Evolutionary conservation across 1,140 invertebrate genomes (phyloP).

Genomic region (Wiebesia pumilae): DNA sequence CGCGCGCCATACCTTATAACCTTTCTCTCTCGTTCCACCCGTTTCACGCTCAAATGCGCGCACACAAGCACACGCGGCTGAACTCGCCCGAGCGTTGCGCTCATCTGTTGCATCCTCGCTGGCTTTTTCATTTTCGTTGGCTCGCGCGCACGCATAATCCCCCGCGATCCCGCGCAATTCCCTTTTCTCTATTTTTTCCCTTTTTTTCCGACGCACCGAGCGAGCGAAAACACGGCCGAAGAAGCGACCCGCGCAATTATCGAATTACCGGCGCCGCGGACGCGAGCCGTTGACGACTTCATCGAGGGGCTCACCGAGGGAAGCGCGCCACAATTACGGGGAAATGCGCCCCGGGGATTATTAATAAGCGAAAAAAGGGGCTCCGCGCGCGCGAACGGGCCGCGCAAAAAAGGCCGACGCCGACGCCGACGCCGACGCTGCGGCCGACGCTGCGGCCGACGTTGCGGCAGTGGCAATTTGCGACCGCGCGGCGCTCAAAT

Average conservation of each 20-base stretch:
- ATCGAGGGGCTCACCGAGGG: not conserved
- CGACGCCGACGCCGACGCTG: not conserved
- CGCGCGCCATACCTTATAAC: not conserved
- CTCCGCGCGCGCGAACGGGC: not conserved
- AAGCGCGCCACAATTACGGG: not conserved
- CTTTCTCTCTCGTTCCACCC: not conserved
- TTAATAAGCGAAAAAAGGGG: conserved; percentile 38
- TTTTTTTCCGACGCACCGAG: too few relatives aligned
- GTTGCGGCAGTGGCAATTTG: conserved; percentile 18
- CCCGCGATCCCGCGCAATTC: not conserved
- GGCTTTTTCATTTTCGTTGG: not conserved
- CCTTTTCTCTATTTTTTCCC: not conserved
- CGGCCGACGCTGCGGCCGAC: not conserved
- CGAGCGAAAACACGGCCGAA: not conserved
- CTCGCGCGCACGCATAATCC: not conserved
- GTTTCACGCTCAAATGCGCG: not conserved
- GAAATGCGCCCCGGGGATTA: not conserved
- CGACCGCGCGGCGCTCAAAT: not conserved
- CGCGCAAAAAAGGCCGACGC: not conserved
- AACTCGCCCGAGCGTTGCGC: too few relatives aligned
- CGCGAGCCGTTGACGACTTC: conserved; percentile 2
- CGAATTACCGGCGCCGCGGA: conserved; percentile 10
- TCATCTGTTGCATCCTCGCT: not conserved
- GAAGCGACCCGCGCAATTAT: conserved; percentile 21
- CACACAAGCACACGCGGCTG: not conserved